Percentiles rank a stretch among this genome's conserved stretches.
Evolutionary conservation across 2,797 vertebrate species (phyloP).

Genomic region (Enteromius thamalakanensis): DNA sequence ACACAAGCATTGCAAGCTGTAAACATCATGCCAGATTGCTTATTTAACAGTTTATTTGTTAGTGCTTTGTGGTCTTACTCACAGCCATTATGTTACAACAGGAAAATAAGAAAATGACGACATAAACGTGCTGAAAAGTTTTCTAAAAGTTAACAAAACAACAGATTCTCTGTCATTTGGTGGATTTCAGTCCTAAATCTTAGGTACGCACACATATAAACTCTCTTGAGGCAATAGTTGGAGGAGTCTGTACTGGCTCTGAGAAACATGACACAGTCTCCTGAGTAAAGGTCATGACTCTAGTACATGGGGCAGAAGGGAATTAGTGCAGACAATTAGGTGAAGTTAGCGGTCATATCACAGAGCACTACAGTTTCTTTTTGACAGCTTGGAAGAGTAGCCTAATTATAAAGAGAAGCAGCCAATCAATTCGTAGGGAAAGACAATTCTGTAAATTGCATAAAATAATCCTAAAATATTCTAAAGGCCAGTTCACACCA

Average conservation of each 20-base stretch:
- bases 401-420: constrained; percentile 60
- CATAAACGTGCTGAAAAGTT: not conserved
- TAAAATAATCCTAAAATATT: not conserved
- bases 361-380: constrained; percentile 66
- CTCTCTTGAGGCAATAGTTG: constrained; percentile 2
- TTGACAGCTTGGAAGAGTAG: constrained; percentile 69
- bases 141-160: not conserved
- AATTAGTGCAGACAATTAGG: constrained; percentile 77
- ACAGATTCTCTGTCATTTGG: not conserved
- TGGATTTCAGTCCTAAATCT: not conserved
- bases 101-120: not conserved
- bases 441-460: not conserved
- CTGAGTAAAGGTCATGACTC: constrained; percentile 83
- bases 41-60: not conserved
- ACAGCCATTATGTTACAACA: not conserved
- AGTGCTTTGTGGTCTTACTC: not conserved
- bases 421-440: not conserved
- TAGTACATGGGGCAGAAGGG: constrained; percentile 53
- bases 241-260: constrained; percentile 37
- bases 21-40: constrained; percentile 22
- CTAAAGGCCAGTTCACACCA: not conserved
- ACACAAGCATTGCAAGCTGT: constrained; percentile 35
- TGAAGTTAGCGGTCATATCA: constrained; percentile 73
- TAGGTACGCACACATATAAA: constrained; percentile 33
- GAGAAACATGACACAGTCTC: constrained; percentile 77